Conservation (phyloP, 2,888 invertebrate genomes). For the Xylota sylvarum region DNA sequence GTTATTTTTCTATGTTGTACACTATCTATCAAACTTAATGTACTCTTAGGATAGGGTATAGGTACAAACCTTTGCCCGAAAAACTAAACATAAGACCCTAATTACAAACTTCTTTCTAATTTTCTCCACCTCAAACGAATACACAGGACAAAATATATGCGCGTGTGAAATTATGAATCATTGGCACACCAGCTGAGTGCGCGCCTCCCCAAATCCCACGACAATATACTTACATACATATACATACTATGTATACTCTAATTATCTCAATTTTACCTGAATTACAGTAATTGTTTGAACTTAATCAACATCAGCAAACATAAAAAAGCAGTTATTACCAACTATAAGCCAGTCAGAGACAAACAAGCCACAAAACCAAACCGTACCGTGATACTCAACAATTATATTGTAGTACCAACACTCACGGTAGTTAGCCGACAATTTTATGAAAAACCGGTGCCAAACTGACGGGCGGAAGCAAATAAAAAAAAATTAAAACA, state of each 20-base stretch:
- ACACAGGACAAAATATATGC: slow-evolving; percentile 13
- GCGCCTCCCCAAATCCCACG: slow-evolving; percentile 33
- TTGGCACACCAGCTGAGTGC: neutral
- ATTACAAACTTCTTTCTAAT: slow-evolving; percentile 4
- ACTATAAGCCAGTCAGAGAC: slow-evolving; percentile 9
- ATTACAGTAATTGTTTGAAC: slow-evolving; percentile 63
- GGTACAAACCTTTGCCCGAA: no score
- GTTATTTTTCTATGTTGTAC: no score
- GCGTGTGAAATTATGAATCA: slow-evolving; percentile 52
- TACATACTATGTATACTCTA: slow-evolving; percentile 27
- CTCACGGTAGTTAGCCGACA: slow-evolving; percentile 56
- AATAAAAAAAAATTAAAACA: slow-evolving; percentile 1
- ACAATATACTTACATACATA: no score
- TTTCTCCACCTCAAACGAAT: neutral
- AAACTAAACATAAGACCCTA: slow-evolving; percentile 9
- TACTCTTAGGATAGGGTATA: no score
- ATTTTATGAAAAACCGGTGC: slow-evolving; percentile 63
- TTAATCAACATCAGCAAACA: slow-evolving; percentile 59
- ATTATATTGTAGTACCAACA: slow-evolving; percentile 63
- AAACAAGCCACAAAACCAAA: slow-evolving; percentile 25
- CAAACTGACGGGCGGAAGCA: slow-evolving; percentile 63
- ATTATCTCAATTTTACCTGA: slow-evolving; percentile 62
- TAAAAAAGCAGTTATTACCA: neutral
- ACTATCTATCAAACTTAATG: no score
- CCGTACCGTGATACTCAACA: slow-evolving; percentile 67